Evolutionary conservation across 2,888 invertebrate species (phyloP).

Genomic region (Eupeodes latifasciatus): DNA sequence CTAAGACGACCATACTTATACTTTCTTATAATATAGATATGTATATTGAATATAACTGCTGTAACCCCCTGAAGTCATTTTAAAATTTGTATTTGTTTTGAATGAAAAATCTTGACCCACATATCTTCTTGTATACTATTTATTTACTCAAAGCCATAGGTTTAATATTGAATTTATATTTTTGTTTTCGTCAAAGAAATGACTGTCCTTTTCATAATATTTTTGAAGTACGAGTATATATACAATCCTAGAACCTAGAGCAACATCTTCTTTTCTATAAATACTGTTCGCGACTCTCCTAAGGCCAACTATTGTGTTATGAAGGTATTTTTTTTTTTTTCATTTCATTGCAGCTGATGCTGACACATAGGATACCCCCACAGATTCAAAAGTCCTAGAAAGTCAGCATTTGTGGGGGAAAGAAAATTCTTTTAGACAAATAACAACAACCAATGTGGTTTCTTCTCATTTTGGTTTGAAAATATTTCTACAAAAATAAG

Average conservation of each 20-base stretch:
- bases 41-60: constrained; percentile 4
- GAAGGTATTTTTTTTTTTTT: constrained; percentile 3
- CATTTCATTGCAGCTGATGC: constrained; percentile 42
- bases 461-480: constrained; percentile 61
- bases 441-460: constrained; percentile 54
- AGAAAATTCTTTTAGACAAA: constrained; percentile 46
- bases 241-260: constrained; percentile 7
- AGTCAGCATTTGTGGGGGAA: constrained; percentile 50
- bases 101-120: constrained; percentile 66
- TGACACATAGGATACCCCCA: background rate
- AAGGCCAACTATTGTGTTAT: constrained; percentile 61
- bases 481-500: constrained; percentile 47
- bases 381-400: constrained; percentile 12
- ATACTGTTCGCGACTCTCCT: constrained; percentile 31
- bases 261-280: constrained; percentile 3
- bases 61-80: constrained; percentile 17
- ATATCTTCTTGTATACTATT: constrained; percentile 27
- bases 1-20: background rate
- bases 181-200: constrained; percentile 21
- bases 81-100: constrained; percentile 44
- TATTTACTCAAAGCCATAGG: background rate
- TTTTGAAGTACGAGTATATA: background rate
- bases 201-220: constrained; percentile 29
- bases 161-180: background rate
- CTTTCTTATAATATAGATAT: background rate